Percentiles rank a stretch among this genome's conserved stretches.
These are phyloP conservation scores for Diploscapter pachys DNA, from an alignment of 1,140 invertebrate genomes.

Conservation along the genomic window DNA sequence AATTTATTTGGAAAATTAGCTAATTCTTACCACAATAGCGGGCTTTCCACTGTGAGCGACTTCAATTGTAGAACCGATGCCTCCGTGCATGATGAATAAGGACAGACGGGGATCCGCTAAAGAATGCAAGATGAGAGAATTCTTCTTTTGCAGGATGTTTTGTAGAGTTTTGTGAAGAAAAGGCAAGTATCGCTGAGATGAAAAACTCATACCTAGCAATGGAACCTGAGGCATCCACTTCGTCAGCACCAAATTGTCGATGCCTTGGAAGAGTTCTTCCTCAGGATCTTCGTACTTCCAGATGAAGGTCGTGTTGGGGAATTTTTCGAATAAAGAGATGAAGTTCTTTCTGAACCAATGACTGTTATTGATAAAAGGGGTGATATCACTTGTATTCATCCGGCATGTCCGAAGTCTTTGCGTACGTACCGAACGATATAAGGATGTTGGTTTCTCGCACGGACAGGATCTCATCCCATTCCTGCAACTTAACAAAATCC, in stretches of 20 bases:
- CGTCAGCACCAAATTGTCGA: background rate
- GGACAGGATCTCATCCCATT: conserved; percentile 24
- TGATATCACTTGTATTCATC: conserved; percentile 14
- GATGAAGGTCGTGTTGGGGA: conserved; percentile 30
- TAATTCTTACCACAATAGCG: background rate
- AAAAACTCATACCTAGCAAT: conserved; percentile 8
- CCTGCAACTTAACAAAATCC: conserved; percentile 6
- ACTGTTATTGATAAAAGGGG: conserved; percentile 5
- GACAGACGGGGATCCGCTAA: background rate
- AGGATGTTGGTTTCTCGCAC: conserved; percentile 14
- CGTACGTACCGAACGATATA: conserved; percentile 26
- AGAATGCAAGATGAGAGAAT: background rate
- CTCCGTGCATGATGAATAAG: background rate
- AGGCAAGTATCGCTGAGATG: background rate
- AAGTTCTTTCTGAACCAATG: background rate
- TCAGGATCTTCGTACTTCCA: conserved; percentile 28
- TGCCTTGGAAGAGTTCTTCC: background rate
- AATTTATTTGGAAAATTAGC: too few species aligned
- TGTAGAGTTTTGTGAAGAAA: too few species aligned
- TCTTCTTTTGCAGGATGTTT: background rate
- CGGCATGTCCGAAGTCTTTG: conserved; percentile 12
- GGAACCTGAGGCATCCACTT: conserved; percentile 19
- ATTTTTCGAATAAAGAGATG: conserved; percentile 1
- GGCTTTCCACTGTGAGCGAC: background rate
- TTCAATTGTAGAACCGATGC: background rate